Base-by-base conservation (phyloP, 2,888 invertebrate species). In the Acleris emargana region DNA sequence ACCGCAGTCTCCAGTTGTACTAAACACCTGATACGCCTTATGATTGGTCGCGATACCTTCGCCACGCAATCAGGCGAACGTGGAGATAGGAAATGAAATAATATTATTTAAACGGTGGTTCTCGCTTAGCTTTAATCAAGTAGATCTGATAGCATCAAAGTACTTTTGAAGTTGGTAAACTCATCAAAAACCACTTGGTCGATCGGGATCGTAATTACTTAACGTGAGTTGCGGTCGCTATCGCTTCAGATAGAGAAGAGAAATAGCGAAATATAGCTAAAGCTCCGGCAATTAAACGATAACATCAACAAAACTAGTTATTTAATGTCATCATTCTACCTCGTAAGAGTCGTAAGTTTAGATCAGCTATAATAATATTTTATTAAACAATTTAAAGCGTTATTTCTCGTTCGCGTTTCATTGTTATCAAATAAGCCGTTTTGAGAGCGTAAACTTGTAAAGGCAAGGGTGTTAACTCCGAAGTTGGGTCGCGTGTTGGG, bases 1-100 rank as follows among this genome's bases (percentile, higher is more conserved):
- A 52, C 43, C 55, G 52, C 66, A 57, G 57, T 66, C 50, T 45
- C 58, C 50, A 51, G 58, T 58, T 49, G 51, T 61, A 60, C 55
- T 61, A 61, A 61, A 55, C 55, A 60, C 66, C 66, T 61, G 66
- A 66, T 60, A 50, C 59, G 58, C 22, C 54, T 50, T 54, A 54
- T 64, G 58, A 58, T 58, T 58, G 58, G 25, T 52, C 28, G n/a
- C 32, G 58, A 58, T 58, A 49, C 49, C 28, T 58, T 28, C 7
- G 28, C 17, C 17, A 18, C 13, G 13, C 18, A 32, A 58, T 38
- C 47, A 47, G 49, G 17, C 5, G 25, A 11, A 49, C 49, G 32
- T 47, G 32, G 58, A 60, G 43, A 60, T 60, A 43, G 45, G 28
- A 60, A 52, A 52, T 52, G 7, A 28, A 50, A 52, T 51, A 25